Percentiles rank a stretch among this genome's conserved stretches.
Conservation (phyloP, 2,888 invertebrate species). For the Dynastes maya region DNA sequence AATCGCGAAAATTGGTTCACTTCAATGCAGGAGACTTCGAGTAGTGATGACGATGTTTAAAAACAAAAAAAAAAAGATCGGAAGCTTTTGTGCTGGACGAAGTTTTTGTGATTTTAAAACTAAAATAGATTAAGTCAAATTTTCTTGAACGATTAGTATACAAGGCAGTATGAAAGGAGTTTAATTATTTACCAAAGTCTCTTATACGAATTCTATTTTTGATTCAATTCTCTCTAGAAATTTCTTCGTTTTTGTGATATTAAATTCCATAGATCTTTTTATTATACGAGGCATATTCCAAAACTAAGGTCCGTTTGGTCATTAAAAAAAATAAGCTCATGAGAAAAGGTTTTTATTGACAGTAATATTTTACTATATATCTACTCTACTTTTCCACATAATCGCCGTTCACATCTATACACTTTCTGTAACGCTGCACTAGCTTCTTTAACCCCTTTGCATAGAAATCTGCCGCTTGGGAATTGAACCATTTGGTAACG, state of each 20-base stretch:
- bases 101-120: slow-evolving; percentile 16
- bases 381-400: too few relatives aligned
- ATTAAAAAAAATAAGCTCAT: too few relatives aligned
- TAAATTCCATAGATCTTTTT: slow-evolving; percentile 20
- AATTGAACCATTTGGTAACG: too few relatives aligned
- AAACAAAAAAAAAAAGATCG: neutral
- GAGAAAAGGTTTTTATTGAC: too few relatives aligned
- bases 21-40: slow-evolving; percentile 73
- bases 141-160: neutral
- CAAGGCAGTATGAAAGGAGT: neutral
- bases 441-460: too few relatives aligned
- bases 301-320: too few relatives aligned
- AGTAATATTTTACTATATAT: too few relatives aligned
- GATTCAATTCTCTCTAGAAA: too few relatives aligned
- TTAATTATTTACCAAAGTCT: slow-evolving; percentile 17
- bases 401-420: too few relatives aligned
- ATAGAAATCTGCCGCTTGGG: too few relatives aligned
- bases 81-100: neutral
- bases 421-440: too few relatives aligned
- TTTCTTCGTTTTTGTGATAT: slow-evolving; percentile 19
- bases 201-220: neutral
- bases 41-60: slow-evolving; percentile 60
- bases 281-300: too few relatives aligned
- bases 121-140: neutral
- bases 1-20: slow-evolving; percentile 74